Conservation (phyloP, 2,888 invertebrate genomes). For the Tetrapedia diversipes region DNA sequence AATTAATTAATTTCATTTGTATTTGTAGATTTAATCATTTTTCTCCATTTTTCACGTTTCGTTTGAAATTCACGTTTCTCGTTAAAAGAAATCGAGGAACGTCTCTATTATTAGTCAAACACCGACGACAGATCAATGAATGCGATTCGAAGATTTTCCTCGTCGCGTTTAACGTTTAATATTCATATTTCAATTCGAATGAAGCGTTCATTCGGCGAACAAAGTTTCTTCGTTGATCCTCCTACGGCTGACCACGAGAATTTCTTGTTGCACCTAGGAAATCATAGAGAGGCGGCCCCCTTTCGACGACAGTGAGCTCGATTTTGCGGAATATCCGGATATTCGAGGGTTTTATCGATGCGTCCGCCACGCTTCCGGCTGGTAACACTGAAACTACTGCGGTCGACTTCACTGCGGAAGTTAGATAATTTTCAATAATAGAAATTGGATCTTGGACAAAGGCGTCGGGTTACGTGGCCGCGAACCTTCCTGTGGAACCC, state of each 20-base stretch:
- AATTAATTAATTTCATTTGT: too few species aligned
- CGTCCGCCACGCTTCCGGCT: constrained; percentile 16
- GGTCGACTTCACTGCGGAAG: constrained; percentile 15
- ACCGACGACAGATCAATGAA: not conserved
- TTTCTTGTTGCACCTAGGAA: constrained; percentile 57
- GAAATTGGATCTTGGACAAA: constrained; percentile 5
- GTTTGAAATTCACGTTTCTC: not conserved
- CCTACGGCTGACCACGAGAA: constrained; percentile 54
- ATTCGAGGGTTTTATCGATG: constrained; percentile 50
- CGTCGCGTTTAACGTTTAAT: constrained; percentile 42
- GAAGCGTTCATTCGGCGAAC: constrained; percentile 29
- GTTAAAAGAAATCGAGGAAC: not conserved
- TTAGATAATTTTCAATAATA: constrained; percentile 45
- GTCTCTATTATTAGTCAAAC: not conserved
- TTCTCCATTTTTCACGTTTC: not conserved
- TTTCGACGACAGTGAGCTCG: constrained; percentile 34
- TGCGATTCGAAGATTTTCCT: constrained; percentile 24
- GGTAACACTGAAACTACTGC: constrained; percentile 10
- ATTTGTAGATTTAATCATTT: too few species aligned
- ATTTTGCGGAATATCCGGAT: constrained; percentile 53
- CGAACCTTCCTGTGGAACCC: not conserved
- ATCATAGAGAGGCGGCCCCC: constrained; percentile 16
- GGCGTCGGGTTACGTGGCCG: not conserved
- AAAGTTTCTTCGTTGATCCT: constrained; percentile 54
- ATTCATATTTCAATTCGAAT: constrained; percentile 35